Evolutionary conservation across 53 echinoderm and acorn worm species (phyloP).

Genomic region (Zoroaster sp.): DNA sequence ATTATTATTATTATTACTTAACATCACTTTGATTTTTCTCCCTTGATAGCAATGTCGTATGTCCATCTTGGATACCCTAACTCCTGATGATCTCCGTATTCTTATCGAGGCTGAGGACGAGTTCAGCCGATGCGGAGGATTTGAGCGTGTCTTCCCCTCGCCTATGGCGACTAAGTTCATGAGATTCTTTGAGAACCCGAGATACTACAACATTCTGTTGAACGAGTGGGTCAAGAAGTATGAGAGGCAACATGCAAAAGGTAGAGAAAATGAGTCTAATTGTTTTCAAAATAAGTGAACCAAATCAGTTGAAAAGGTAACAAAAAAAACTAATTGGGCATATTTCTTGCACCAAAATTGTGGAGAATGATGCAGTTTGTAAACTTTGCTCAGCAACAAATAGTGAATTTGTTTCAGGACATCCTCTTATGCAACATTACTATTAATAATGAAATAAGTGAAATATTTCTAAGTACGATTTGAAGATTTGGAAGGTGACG

Average conservation of each 20-base stretch:
- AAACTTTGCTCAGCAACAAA: no score
- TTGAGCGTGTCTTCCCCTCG: slow-evolving; percentile 77
- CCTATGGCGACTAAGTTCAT: slow-evolving; percentile 68
- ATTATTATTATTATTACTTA: no score
- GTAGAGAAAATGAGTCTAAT: slow-evolving; percentile 24
- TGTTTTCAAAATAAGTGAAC: background rate
- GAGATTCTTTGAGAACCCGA: slow-evolving; percentile 84
- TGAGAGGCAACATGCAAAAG: slow-evolving; percentile 74
- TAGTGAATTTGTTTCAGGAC: no score
- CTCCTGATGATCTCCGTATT: slow-evolving; percentile 90
- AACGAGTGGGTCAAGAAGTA: slow-evolving; percentile 94
- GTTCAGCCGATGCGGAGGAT: slow-evolving; percentile 80
- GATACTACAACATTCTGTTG: slow-evolving; percentile 93
- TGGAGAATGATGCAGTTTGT: no score
- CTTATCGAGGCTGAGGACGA: slow-evolving; percentile 90
- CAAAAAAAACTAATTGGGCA: no score
- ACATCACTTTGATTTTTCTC: no score
- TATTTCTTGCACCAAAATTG: no score
- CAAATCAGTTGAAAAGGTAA: no score
- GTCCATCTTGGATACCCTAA: slow-evolving; percentile 91
- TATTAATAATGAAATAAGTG: no score
- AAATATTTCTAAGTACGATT: no score
- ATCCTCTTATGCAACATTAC: no score
- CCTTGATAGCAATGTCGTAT: slow-evolving; percentile 86
- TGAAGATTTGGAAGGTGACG: no score